Evolutionary conservation across 1,140 invertebrate genomes (phyloP), one percentile per base, ranked within the genome.

Genomic region (Batillaria attramentaria): DNA sequence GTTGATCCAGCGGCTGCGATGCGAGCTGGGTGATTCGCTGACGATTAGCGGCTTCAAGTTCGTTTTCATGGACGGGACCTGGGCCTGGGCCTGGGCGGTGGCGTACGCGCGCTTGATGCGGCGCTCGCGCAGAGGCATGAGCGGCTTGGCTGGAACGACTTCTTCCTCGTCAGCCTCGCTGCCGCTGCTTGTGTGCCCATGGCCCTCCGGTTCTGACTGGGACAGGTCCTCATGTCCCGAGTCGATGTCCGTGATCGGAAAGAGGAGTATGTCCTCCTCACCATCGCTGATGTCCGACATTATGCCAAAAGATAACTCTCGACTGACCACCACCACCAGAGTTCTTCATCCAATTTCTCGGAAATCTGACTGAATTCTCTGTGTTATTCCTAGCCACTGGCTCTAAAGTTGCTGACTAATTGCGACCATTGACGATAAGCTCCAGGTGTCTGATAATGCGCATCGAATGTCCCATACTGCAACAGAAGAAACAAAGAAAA

Each of bases 121-220:
- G 57, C 87, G 79, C 42, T 88, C 85, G 41, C 87, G 69, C 24
- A 88, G 73, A 37, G 87, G 83, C 82, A 88, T 87, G 33, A 79
- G 70, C 39, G 83, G 80, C 70, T 83, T 86, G 33, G 83, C n/a
- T 76, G 72, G 28, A 79, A 62, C 43, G 43, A 78, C 72, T 39
- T 50, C 28, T 78, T 78, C 46, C 70, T 80, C 46, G 79, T 75
- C 62, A 73, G 78, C 82, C 74, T 81, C 35, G 70, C 80, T 43
- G 66, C 78, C 42, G 66, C 80, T 57, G 43, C 16, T 70, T n/a
- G n/a, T n/a, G n/a, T n/a, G n/a, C 46, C 39, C 74, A 18, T 39
- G 6, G 35, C 77, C 72, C 50, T 79, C 65, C 73, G 42, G 57
- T 69, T 80, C 79, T 66, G 79, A 81, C 62, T 79, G 80, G n/a